These are phyloP conservation scores for Dicrurus megarhynchus DNA, from an alignment of 2,113 vertebrate genomes.

Conservation along the genomic window DNA sequence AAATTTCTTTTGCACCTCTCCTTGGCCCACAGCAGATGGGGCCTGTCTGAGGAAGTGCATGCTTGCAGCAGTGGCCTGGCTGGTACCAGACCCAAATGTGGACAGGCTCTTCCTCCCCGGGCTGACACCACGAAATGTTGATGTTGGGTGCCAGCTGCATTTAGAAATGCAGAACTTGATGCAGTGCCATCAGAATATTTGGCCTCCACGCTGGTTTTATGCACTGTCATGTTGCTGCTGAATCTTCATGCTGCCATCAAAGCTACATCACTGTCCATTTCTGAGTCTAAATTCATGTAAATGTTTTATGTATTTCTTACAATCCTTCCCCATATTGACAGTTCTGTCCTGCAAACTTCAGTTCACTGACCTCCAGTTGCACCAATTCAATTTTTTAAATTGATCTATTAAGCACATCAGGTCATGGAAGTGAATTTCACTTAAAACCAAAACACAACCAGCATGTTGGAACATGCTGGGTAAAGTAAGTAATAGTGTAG, in stretches of 20 bases:
- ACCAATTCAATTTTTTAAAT: neutral
- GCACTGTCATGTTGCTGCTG: neutral
- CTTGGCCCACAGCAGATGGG: neutral
- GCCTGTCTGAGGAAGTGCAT: neutral
- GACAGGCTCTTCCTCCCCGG: neutral
- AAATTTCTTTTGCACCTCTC: neutral
- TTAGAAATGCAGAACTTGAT: neutral
- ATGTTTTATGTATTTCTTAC: neutral
- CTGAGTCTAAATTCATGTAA: neutral
- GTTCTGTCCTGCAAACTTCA: neutral
- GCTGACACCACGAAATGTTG: neutral
- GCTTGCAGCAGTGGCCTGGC: neutral
- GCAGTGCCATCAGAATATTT: neutral
- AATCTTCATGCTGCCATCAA: neutral
- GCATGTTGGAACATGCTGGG: neutral
- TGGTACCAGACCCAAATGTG: neutral
- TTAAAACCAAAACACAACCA: neutral
- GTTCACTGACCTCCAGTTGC: neutral
- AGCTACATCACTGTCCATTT: neutral
- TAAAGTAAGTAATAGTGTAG: neutral
- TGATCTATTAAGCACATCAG: neutral
- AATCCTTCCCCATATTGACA: neutral
- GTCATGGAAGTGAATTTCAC: neutral
- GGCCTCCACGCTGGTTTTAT: neutral
- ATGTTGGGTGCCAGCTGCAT: neutral